Evolutionary conservation across 1,140 invertebrate genomes (phyloP), one percentile per base, ranked within the genome.

Genomic region (Lepidurus couesii): DNA sequence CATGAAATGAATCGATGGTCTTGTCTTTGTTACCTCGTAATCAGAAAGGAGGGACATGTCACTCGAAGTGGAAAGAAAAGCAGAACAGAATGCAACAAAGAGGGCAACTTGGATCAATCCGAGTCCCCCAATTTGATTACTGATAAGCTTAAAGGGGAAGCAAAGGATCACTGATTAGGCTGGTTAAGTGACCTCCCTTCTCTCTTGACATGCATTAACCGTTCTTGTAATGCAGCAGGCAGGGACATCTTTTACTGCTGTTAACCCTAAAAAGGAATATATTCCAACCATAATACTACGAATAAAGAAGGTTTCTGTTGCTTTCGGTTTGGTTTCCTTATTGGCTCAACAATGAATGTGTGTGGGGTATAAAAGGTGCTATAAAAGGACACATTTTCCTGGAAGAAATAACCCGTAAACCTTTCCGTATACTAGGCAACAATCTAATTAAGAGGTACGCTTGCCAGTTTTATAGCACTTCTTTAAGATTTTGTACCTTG

Each of bases 1-100:
- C 53, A 65, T 65, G 53, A 65, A 65, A 65, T 65, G 53, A 65
- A 65, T 65, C 53, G 53, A 65, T 21, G 53, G 53, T 65, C 53
- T 13, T 65, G 53, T 65, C 53, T 65, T 65, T 65, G 53, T 65
- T 65, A 21, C 9, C 13, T 21, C 53, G 16, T 65, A 65, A 65
- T 9, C 53, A 65, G 53, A 21, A 65, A 65, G 53, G 53, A 65
- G 53, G 53, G 21, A 65, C n/a, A 65, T 65, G 13, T 65, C 53
- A 65, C 53, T n/a, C 16, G 6, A 21, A 65, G 53, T 16, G 53
- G 16, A 65, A 65, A 65, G 53, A 65, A 65, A 34, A 65, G 16
- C 53, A 65, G 53, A 65, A 21, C 53, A 65, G 21, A 65, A 5
- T 65, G 9, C 6, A 65, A 65, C 53, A 65, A 65, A 65, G 53